Evolutionary conservation across 2,113 vertebrate species (phyloP).

Genomic region (Sardina pilchardus): DNA sequence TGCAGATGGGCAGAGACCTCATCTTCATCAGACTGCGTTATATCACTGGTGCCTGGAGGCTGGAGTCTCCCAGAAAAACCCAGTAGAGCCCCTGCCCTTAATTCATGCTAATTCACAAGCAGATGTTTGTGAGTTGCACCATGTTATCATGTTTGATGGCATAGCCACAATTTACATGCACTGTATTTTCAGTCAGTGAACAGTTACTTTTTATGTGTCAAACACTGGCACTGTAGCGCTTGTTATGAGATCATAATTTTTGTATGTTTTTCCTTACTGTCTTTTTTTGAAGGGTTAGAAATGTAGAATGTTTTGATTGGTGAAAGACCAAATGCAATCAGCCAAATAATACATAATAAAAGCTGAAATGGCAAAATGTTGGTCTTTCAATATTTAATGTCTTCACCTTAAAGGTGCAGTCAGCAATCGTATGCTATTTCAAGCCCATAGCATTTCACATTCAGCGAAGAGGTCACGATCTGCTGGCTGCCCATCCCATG

Average conservation of each 20-base stretch:
- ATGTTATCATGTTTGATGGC: conserved; percentile 29
- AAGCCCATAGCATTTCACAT: too few relatives aligned
- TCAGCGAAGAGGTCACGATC: too few relatives aligned
- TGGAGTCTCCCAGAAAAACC: conserved; percentile 76
- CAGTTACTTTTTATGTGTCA: conserved; percentile 26
- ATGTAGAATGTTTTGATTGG: conserved; percentile 12
- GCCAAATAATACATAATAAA: conserved; percentile 9
- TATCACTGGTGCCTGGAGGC: conserved; percentile 90
- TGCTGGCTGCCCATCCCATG: too few relatives aligned
- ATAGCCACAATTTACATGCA: conserved; percentile 15
- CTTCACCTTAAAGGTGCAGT: too few relatives aligned
- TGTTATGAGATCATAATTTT: background rate
- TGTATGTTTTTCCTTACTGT: background rate
- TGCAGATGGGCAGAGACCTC: conserved; percentile 96
- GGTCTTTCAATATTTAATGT: background rate
- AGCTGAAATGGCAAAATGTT: background rate
- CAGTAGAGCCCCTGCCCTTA: conserved; percentile 72
- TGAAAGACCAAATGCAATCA: background rate
- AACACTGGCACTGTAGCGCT: conserved; percentile 12
- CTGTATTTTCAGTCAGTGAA: conserved; percentile 29
- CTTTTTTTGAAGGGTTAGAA: background rate
- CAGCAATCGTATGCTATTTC: too few relatives aligned
- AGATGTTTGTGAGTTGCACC: background rate
- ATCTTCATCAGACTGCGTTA: conserved; percentile 93
- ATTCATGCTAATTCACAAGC: conserved; percentile 33